Evolutionary conservation across 2,797 vertebrate species (phyloP).

Genomic region (Lagocephalus sceleratus): DNA sequence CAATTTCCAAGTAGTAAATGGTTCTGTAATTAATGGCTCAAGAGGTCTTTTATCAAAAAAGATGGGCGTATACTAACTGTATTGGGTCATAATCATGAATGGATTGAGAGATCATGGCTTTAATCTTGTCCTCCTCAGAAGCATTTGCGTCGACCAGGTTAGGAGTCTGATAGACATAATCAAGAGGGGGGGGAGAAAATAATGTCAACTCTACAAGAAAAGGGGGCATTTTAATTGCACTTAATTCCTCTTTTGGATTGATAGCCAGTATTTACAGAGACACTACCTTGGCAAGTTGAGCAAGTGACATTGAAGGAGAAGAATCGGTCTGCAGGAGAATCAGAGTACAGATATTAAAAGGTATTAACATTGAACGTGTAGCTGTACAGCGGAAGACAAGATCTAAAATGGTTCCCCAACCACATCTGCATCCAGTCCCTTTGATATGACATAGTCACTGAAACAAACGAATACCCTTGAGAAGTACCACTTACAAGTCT

Average conservation of each 20-base stretch:
- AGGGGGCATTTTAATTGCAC: background rate
- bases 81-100: constrained; percentile 98
- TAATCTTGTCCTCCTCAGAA: constrained; percentile 99
- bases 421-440: constrained; percentile 45
- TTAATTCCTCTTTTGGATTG: background rate
- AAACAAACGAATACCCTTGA: no score
- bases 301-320: constrained; percentile 72
- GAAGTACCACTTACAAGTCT: background rate
- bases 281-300: constrained; percentile 73
- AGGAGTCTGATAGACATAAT: constrained; percentile 84
- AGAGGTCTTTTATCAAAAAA: background rate
- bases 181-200: background rate
- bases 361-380: constrained; percentile 39
- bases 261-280: constrained; percentile 7
- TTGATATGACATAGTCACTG: background rate
- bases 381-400: constrained; percentile 47
- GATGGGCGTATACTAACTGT: constrained; percentile 83
- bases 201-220: background rate
- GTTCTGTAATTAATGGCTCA: background rate
- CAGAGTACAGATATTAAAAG: constrained; percentile 69
- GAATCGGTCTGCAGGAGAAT: constrained; percentile 76
- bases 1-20: background rate
- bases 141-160: constrained; percentile 99
- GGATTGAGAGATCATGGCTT: constrained; percentile 99
- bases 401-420: constrained; percentile 46